Evolutionary conservation across 2,113 vertebrate genomes (phyloP), one percentile per base, ranked within the genome.

Genomic region (Pollachius pollachius): DNA sequence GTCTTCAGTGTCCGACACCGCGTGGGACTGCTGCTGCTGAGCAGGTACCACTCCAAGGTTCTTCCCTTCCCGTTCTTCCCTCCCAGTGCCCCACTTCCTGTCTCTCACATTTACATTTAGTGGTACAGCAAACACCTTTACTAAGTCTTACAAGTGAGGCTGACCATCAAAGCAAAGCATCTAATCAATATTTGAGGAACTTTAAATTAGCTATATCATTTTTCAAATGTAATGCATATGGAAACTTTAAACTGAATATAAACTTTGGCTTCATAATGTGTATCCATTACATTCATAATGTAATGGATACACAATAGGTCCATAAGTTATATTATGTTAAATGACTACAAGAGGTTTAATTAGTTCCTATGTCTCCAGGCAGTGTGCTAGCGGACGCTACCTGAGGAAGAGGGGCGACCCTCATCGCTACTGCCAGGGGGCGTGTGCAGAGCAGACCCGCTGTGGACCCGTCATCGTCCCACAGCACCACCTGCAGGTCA

Each of bases 381-480:
- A 97, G 91, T 99, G 96, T 84, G 89, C 91, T 0, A 97, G 95
- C 77, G 98, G 95, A 79, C 95, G 97, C 25, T 98, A 98, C 78
- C 86, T 98, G 72, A 91, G 94, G 84, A 98, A 95, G 82, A 94
- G 93, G 89, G 94, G 93, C 67, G 97, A 99, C 59, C 94, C 96
- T 62, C 94, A 96, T 34, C 93, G 95, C 16, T 99, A 97, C 83
- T 99, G 97, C 69, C 96, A 94, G 76, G 94, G 90, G 41, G 93
- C 94, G 58, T 99, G 97, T 25, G 94, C 97, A 2, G 81, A 90
- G 4, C 82, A 93, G 59, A 98, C 97, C 0, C 92, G 88, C 0
- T 99, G 97, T n/a, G 97, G 97, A n/a, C 97, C 97, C 0, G 81
- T 98, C 30, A 57, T 92, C 2, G 96, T 99, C 4, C 97, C 97